phyloP scores from a whole-genome alignment of 2,888 invertebrate genomes.

The Fabriciana adippe region DNA sequence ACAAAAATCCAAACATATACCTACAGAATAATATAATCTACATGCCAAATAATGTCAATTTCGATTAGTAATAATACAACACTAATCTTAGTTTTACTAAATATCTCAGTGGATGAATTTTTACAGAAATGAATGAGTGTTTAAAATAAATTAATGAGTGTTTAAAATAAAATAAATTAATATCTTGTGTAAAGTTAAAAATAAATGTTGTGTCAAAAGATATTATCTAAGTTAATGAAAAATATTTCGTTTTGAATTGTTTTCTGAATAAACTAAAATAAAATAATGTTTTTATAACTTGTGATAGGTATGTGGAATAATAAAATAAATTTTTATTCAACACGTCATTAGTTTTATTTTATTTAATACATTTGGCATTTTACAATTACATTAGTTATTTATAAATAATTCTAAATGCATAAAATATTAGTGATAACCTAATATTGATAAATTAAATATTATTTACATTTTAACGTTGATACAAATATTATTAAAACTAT shows the following conservation, averaged over 20 bases:
- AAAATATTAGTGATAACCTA: constrained; percentile 17
- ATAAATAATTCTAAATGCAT: constrained; percentile 31
- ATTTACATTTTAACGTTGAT: constrained; percentile 13
- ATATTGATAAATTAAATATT: constrained; percentile 8
- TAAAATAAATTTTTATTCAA: constrained; percentile 22
- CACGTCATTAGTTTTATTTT: constrained; percentile 24
- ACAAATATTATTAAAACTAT: not conserved
- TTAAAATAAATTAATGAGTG: not conserved
- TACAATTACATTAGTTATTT: constrained; percentile 26
- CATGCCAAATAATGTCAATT: constrained; percentile 21
- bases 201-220: not conserved
- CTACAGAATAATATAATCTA: not conserved
- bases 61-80: not conserved
- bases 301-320: constrained; percentile 19
- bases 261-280: not conserved
- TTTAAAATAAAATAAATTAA: too few species aligned
- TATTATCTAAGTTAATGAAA: too few species aligned
- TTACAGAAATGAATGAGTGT: not conserved
- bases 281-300: constrained; percentile 14
- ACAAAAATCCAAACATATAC: constrained; percentile 1
- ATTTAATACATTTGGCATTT: constrained; percentile 35
- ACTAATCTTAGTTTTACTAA: not conserved
- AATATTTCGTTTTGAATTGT: too few species aligned
- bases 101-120: constrained; percentile 27
- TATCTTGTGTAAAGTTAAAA: too few species aligned